Conservation (phyloP, 1,140 invertebrate genomes). For the Listronotus bonariensis region DNA sequence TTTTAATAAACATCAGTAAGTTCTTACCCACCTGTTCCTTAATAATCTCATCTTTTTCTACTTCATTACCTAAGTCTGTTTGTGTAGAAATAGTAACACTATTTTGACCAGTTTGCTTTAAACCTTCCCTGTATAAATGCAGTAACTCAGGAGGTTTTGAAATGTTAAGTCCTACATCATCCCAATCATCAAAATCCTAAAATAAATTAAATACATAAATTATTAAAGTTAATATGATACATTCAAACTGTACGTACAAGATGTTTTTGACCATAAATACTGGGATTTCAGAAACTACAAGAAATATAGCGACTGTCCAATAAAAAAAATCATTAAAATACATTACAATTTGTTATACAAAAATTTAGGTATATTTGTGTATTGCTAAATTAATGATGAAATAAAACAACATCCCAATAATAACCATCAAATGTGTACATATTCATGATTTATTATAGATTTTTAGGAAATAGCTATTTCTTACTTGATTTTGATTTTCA, state of each 20-base stretch:
- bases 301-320: no score
- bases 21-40: conserved; percentile 49
- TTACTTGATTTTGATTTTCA: conserved; percentile 86
- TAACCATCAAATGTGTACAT: no score
- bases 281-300: no score
- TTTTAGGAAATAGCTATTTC: neutral
- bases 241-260: no score
- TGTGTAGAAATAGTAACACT: conserved; percentile 53
- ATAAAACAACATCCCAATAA: no score
- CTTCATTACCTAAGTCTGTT: conserved; percentile 55
- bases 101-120: conserved; percentile 58
- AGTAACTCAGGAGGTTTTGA: conserved; percentile 78
- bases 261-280: no score
- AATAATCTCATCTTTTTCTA: conserved; percentile 56
- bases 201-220: conserved; percentile 5
- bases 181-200: conserved; percentile 92
- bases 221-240: no score
- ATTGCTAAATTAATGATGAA: no score
- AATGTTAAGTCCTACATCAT: conserved; percentile 89
- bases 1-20: neutral
- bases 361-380: no score
- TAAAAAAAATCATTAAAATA: no score
- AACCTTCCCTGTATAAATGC: conserved; percentile 75
- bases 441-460: no score
- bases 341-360: no score